Evolutionary conservation across 30 jellyfish, hydroid and myxozoan species (phyloP), one percentile per base, ranked within the genome.

Genomic region (Aurelia sp.): DNA sequence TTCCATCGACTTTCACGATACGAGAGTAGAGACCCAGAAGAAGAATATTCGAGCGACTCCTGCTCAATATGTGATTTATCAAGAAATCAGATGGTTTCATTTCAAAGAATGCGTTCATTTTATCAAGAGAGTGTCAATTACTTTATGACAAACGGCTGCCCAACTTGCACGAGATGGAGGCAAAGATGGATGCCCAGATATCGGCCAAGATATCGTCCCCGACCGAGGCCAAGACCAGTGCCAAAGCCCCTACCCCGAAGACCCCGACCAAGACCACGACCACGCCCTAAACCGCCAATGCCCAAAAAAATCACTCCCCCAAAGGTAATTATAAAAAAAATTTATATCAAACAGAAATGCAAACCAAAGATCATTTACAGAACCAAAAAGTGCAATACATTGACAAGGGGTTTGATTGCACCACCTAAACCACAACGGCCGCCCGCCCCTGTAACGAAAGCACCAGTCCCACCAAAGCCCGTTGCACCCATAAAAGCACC

Each of bases 341-440:
- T 64, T 21, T 21, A 64, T 52, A 44, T 64, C 19, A 64, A 64
- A 44, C 75, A 64, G 41, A 17, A 38, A 17, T 64, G 75, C 16
- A 64, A 64, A 64, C 41, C 41, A 30, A 64, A 64, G 44, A 64
- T 21, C 19, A 64, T 64, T 13, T 64, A 64, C 75, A 64, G 41
- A 13, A 21, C 52, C 15, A 17, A 38, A 64, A 20, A 17, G 3
- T 44, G 52, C 7, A 6, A 17, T 4, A 13, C 57, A 21, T 8
- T n/a, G 15, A 17, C 75, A 21, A 18, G 8, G 4, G 20, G 8
- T 5, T 44, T 44, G 41, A 13, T 52, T 21, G 41, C 21, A 21
- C 75, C 75, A 21, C 52, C 75, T 5, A 44, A 9, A 64, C 75
- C 75, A 64, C 75, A 55, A 20, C 75, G 8, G 55, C 13, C 51